Evolutionary conservation across 2,888 invertebrate genomes (phyloP), one percentile per base, ranked within the genome.

Genomic region (Chloroclystis v-ata): DNA sequence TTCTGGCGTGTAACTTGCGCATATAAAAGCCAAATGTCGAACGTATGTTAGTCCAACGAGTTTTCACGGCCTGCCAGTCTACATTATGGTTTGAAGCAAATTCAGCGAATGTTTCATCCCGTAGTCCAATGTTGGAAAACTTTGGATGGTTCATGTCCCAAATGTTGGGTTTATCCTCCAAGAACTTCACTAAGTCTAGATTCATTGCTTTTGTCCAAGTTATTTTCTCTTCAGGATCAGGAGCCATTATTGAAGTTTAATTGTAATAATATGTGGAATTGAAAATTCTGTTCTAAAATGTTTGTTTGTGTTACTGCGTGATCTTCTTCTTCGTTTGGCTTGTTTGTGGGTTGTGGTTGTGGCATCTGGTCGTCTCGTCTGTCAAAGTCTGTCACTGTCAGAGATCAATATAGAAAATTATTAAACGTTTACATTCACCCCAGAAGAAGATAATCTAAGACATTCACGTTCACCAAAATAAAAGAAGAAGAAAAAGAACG

Each of bases 151-250:
- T 83, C 0, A 78, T 79, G 57, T 86, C 79, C 87, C 87, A 87
- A 50, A 86, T 82, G 42, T 78, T 72, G 1, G 84, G 82, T 54
- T 66, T 72, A 37, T 65, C 71, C 56, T 82, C 69, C 52, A 87
- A 79, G 53, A 75, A 87, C 52, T 81, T 79, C 0, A 83, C 86
- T 37, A 87, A 63, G 53, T 79, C 82, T 7, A 85, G 51, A 53
- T 86, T 86, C 86, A 86, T 86, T 49, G 78, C 78, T 54, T 73
- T 69, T 1, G 86, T 83, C 86, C 87, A 86, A 55, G 79, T 83
- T 0, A 86, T 82, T 63, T 84, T 86, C 55, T 86, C 85, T 85
- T 11, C 70, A 43, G 84, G 83, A 43, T 84, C 84, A 1, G 82
- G 73, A 48, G 81, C 72, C 85, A 87, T 58, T 41, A 25, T 16